Percentiles rank a stretch among this genome's conserved stretches.
Conservation (phyloP, 35 echinoderm and acorn worm genomes). For the Ptychodera flava region DNA sequence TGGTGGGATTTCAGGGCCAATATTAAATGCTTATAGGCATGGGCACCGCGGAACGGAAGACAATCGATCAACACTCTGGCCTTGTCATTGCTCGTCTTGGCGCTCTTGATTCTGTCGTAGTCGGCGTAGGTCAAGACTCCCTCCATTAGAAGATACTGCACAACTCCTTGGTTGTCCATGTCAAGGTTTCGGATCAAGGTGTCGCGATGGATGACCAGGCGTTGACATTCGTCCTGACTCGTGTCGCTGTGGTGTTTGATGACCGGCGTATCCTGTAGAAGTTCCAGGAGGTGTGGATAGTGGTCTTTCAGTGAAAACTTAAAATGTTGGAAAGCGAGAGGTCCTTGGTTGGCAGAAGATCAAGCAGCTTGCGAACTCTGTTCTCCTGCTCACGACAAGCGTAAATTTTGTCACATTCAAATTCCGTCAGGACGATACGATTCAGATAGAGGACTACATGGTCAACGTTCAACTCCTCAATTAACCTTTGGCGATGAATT, state of each 20-base stretch:
- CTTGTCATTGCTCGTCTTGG: constrained; percentile 50
- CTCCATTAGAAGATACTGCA: constrained; percentile 31
- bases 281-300: constrained; percentile 52
- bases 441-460: constrained; percentile 63
- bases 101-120: constrained; percentile 42
- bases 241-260: constrained; percentile 22
- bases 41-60: constrained; percentile 43
- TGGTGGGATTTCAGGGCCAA: constrained; percentile 48
- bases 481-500: constrained; percentile 35
- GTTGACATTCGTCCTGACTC: constrained; percentile 24
- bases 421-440: constrained; percentile 59
- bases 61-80: constrained; percentile 60
- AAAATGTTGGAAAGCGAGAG: constrained; percentile 81
- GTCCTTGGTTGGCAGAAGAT: constrained; percentile 46
- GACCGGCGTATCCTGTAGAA: constrained; percentile 47
- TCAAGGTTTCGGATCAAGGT: constrained; percentile 55
- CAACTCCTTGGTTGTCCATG: constrained; percentile 31
- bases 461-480: constrained; percentile 53
- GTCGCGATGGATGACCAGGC: constrained; percentile 39
- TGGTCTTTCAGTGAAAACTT: constrained; percentile 63
- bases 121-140: constrained; percentile 45
- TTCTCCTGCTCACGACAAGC: constrained; percentile 20
- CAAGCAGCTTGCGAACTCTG: constrained; percentile 40
- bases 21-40: constrained; percentile 54
- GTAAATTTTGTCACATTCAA: constrained; percentile 69